Evolutionary conservation across 2,113 vertebrate species (phyloP).

Genomic region (Maylandia zebra): DNA sequence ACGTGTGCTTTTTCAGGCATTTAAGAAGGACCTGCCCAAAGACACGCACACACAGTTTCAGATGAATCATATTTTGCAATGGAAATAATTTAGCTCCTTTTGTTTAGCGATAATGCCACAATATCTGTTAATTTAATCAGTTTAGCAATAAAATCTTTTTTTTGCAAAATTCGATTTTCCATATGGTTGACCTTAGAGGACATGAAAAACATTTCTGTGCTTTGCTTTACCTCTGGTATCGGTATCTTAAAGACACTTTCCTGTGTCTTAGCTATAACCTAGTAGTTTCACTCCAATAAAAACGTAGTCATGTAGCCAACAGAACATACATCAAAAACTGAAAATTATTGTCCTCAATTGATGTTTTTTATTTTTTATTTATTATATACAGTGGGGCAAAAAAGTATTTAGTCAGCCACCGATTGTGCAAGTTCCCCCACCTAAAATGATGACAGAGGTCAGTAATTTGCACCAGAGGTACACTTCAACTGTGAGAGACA

Average conservation of each 20-base stretch:
- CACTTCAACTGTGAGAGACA: too few species aligned
- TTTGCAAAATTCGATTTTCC: not conserved
- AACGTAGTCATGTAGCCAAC: not conserved
- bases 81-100: not conserved
- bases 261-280: not conserved
- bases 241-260: not conserved
- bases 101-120: not conserved
- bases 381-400: too few species aligned
- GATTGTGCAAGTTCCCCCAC: too few species aligned
- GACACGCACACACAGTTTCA: not conserved
- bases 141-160: not conserved
- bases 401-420: too few species aligned
- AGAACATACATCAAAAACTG: not conserved
- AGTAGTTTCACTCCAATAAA: not conserved
- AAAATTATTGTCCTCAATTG: not conserved
- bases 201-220: not conserved
- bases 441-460: too few species aligned
- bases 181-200: not conserved
- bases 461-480: too few species aligned
- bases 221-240: not conserved
- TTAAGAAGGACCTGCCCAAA: not conserved
- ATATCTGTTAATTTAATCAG: not conserved
- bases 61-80: not conserved
- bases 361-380: not conserved
- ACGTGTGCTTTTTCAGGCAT: not conserved